Percentiles rank a stretch among this genome's conserved stretches.
These are phyloP conservation scores for Seira ritae DNA, from an alignment of 2,888 invertebrate species.

Conservation along the genomic window DNA sequence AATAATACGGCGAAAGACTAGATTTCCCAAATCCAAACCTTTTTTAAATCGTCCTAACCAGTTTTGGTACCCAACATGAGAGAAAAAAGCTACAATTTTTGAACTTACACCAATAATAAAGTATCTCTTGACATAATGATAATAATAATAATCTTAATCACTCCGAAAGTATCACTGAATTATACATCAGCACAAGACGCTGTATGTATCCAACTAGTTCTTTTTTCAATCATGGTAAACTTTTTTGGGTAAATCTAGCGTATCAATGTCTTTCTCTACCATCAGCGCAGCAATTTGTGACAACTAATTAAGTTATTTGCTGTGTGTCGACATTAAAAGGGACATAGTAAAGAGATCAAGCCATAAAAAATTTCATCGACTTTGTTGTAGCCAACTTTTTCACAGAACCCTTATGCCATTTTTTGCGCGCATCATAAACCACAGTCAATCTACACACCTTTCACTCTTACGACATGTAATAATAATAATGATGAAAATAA, in stretches of 20 bases:
- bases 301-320: neutral
- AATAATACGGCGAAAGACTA: constrained; percentile 62
- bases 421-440: neutral
- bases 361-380: constrained; percentile 26
- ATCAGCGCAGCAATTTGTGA: no score
- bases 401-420: constrained; percentile 38
- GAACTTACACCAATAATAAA: no score
- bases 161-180: constrained; percentile 40
- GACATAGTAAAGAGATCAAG: constrained; percentile 52
- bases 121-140: no score
- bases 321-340: constrained; percentile 17
- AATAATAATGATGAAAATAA: no score
- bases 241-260: constrained; percentile 48
- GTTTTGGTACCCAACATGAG: constrained; percentile 40
- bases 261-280: neutral
- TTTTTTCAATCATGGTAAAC: no score
- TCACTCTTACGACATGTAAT: no score
- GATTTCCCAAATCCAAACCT: constrained; percentile 41
- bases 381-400: neutral
- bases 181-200: no score
- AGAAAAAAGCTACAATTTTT: no score
- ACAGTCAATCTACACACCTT: no score
- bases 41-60: constrained; percentile 4
- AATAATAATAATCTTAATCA: constrained; percentile 5
- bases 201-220: no score